Evolutionary conservation across 2,888 invertebrate species (phyloP), one percentile per base, ranked within the genome.

Genomic region (Melanostoma mellinum): DNA sequence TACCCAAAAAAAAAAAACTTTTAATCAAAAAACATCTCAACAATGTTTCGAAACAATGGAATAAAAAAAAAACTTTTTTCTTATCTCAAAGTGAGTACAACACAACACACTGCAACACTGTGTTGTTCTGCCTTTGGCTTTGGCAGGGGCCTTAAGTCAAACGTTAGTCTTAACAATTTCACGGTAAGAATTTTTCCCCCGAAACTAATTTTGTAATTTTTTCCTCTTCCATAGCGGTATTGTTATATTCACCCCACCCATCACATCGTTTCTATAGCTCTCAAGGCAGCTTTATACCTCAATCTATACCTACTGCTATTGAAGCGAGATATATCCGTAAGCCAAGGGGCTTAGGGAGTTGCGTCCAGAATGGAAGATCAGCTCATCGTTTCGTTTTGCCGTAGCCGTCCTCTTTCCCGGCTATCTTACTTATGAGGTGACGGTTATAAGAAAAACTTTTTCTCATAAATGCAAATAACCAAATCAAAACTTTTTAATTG

Each of bases 401-500:
- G 3, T 36, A 5, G 44, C 30, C 33, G 3, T 38, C 6, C n/a
- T n/a, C 9, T 40, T 20, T 20, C 6, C 36, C 20, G 8, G 40
- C 6, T 55, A 40, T 42, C 56, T 33, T 20, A 35, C 30, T 63
- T 68, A 55, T 53, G 60, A 46, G 50, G 52, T 53, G 67, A 55
- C n/a, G 55, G 55, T 3, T 6, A 61, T 55, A 68, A 48, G 69
- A 61, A 84, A 79, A 84, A 84, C 50, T 79, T 84, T 67, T 71
- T 65, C 84, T 84, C 84, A 79, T 84, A 84, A 84, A 84, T 84
- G 84, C 84, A 84, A 84, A 84, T 84, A 84, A 84, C 84, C 84
- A 84, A 84, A 84, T 84, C 84, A 79, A 84, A 84, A 84, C 74
- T 84, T 84, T 84, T 84, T 84, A 84, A 84, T 84, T 84, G 84